Conservation (phyloP, 2,888 invertebrate genomes). For the Prenolepis imparis region DNA sequence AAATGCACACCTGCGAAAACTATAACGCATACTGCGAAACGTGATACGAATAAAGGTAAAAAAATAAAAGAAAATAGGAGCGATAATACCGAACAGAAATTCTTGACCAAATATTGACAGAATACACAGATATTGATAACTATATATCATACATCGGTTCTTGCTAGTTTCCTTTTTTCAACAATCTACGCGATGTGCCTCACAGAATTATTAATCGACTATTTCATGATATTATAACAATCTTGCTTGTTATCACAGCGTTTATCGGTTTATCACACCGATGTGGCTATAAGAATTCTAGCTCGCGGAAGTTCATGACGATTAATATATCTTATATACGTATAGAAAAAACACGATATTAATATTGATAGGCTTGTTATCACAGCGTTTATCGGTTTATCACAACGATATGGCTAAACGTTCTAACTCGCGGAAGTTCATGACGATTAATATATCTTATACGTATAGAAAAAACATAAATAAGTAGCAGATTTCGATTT, state of each 20-base stretch:
- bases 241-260: constrained; percentile 18
- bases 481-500: neutral
- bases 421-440: neutral
- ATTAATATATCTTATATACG: neutral
- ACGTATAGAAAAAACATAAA: neutral
- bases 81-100: neutral
- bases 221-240: neutral
- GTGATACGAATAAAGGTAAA: neutral
- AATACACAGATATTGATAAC: neutral
- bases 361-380: constrained; percentile 22
- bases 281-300: neutral
- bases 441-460: neutral
- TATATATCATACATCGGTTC: neutral
- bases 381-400: neutral
- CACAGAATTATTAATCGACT: neutral
- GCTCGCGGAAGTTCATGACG: neutral
- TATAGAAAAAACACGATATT: neutral
- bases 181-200: neutral
- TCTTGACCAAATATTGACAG: neutral
- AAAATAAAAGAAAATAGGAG: neutral
- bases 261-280: neutral
- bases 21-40: neutral
- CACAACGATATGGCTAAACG: neutral
- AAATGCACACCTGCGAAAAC: constrained; percentile 16
- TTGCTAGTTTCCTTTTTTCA: neutral